Conservation (phyloP, 2,888 invertebrate species). For the Liopterus haemorrhoidalis region DNA sequence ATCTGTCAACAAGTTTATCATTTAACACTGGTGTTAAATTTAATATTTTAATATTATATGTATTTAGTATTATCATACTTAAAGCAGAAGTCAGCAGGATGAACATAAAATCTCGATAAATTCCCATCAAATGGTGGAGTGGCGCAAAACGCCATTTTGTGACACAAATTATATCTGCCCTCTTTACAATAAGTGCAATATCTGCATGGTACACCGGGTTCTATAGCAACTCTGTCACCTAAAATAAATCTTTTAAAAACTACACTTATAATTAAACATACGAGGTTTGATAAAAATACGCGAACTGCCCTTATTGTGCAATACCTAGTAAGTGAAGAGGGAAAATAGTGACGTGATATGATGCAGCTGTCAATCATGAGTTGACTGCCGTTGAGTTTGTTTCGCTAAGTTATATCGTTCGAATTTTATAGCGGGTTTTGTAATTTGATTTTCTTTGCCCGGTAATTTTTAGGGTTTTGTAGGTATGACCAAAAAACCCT, state of each 20-base stretch:
- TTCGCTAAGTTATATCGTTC: too few species aligned
- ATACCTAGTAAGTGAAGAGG: too few species aligned
- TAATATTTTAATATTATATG: not conserved
- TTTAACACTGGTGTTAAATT: too few species aligned
- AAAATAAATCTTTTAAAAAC: constrained; percentile 45
- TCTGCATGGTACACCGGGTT: constrained; percentile 88
- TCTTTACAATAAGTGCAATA: constrained; percentile 77
- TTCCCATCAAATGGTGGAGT: constrained; percentile 92
- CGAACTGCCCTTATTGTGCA: too few species aligned
- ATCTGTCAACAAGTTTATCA: too few species aligned
- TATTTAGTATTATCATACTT: constrained; percentile 52
- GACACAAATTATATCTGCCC: constrained; percentile 88
- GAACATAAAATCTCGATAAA: constrained; percentile 78
- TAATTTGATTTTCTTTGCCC: too few species aligned
- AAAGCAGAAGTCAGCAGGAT: constrained; percentile 83
- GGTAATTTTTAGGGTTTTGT: too few species aligned
- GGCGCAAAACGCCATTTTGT: constrained; percentile 84
- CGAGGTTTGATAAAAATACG: constrained; percentile 19
- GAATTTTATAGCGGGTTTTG: too few species aligned
- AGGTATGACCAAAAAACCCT: too few species aligned
- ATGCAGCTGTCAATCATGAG: constrained; percentile 27
- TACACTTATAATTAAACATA: constrained; percentile 34
- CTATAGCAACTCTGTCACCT: constrained; percentile 90
- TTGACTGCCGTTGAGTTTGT: too few species aligned
- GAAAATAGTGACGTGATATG: constrained; percentile 35